phyloP scores from a whole-genome alignment of 2,888 invertebrate species.

The Agrilus biguttatus region DNA sequence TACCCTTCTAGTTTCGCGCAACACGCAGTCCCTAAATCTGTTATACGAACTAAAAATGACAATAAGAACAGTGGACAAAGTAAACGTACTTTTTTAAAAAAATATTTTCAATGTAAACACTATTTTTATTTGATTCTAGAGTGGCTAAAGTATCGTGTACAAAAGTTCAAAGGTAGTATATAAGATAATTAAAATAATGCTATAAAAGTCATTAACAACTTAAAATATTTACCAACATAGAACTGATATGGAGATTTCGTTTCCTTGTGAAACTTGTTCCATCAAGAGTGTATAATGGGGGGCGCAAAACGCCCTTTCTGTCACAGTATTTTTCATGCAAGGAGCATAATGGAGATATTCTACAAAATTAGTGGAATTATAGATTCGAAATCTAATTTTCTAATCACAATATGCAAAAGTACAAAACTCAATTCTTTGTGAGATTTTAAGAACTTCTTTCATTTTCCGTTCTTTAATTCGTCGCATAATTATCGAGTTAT shows the following conservation, averaged over 20 bases:
- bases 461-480: no score
- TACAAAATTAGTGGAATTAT: constrained; percentile 16
- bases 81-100: no score
- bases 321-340: constrained; percentile 44
- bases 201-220: no score
- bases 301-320: constrained; percentile 39
- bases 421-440: no score
- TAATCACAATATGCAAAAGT: no score
- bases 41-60: constrained; percentile 36
- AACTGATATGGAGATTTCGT: constrained; percentile 35
- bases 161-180: neutral
- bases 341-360: constrained; percentile 45
- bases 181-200: no score
- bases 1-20: constrained; percentile 34
- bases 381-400: no score
- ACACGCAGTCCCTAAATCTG: constrained; percentile 42
- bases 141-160: neutral
- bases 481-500: no score
- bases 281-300: constrained; percentile 40
- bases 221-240: constrained; percentile 39
- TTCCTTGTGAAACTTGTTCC: constrained; percentile 39
- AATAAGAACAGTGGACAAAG: neutral
- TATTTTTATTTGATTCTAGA: neutral
- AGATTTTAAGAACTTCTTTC: no score
- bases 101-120: no score